Evolutionary conservation across 2,113 vertebrate species (phyloP).

Genomic region (Tyto alba): DNA sequence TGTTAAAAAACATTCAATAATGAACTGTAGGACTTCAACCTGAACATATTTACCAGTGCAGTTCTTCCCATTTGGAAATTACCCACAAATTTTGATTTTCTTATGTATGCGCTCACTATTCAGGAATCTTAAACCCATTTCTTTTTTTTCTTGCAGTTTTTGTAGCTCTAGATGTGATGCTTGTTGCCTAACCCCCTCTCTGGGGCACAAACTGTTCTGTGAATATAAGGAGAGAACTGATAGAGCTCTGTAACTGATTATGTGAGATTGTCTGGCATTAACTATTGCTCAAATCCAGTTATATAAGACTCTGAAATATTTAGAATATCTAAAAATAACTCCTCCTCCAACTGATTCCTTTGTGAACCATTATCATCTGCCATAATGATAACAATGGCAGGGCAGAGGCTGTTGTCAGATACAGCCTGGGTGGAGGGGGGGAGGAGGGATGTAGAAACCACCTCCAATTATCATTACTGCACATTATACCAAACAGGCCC

Average conservation of each 20-base stretch:
- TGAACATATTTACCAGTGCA: neutral
- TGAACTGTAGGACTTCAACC: neutral
- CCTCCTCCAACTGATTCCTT: neutral
- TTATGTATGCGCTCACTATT: neutral
- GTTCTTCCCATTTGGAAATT: neutral
- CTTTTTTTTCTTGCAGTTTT: neutral
- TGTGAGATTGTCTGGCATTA: conserved; percentile 11
- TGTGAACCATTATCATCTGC: neutral
- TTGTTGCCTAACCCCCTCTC: neutral
- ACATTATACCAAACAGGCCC: fast-evolving
- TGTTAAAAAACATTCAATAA: neutral
- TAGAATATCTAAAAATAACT: conserved; percentile 1
- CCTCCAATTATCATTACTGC: neutral
- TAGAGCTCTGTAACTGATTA: neutral
- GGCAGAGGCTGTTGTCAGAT: neutral
- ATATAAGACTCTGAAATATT: neutral
- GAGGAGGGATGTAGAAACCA: neutral
- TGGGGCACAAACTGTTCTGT: conserved; percentile 4
- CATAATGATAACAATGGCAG: neutral
- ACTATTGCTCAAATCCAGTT: conserved; percentile 28
- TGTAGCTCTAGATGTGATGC: neutral
- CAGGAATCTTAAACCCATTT: neutral
- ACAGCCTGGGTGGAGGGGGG: neutral
- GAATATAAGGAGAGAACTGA: neutral
- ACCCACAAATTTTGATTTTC: neutral